Evolutionary conservation across 2,113 vertebrate species (phyloP).

Genomic region (Parotia lawesii): DNA sequence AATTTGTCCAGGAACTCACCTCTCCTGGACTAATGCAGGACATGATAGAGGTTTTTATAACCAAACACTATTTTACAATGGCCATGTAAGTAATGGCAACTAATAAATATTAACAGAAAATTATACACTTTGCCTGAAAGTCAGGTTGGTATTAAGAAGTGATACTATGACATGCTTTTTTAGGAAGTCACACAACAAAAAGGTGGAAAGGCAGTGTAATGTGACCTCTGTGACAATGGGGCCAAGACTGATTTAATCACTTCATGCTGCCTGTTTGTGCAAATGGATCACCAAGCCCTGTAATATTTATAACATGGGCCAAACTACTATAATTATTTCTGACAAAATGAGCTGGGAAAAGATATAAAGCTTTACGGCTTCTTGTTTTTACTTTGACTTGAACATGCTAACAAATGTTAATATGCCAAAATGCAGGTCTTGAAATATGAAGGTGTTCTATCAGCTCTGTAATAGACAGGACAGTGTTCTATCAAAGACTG

Average conservation of each 20-base stretch:
- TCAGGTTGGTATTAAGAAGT: not conserved
- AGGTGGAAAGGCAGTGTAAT: not conserved
- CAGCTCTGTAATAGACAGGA: not conserved
- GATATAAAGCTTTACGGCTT: not conserved
- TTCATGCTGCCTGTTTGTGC: not conserved
- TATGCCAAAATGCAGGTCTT: not conserved
- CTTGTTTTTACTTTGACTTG: not conserved
- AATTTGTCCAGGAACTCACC: not conserved
- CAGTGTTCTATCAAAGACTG: not conserved
- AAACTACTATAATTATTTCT: not conserved
- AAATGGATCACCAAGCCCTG: not conserved
- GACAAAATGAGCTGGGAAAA: not conserved
- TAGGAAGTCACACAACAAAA: not conserved
- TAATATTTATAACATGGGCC: not conserved
- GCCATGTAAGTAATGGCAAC: not conserved
- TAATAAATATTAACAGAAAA: not conserved
- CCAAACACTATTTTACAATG: not conserved
- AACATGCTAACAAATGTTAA: not conserved
- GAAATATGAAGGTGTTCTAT: not conserved
- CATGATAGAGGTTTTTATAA: not conserved
- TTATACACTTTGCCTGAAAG: not conserved
- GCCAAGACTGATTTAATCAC: not conserved
- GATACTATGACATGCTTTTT: not conserved
- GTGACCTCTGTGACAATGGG: not conserved
- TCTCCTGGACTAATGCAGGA: not conserved